Conservation (phyloP, 92 coral and sea anemone genomes). For the Phymanthus crucifer region DNA sequence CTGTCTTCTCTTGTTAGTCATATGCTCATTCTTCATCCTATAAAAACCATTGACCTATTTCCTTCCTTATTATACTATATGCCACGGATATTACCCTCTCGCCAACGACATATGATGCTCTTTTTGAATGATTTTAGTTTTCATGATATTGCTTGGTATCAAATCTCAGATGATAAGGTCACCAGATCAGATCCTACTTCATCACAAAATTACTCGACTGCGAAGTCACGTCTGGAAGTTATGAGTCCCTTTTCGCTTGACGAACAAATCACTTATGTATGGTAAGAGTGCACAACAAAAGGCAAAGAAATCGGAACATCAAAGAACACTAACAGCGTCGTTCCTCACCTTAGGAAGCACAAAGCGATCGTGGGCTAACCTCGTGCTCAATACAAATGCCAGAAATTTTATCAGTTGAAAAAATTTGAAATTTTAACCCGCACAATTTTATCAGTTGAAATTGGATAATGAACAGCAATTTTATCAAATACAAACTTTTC, state of each 20-base stretch:
- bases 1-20: no score
- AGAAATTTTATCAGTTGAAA: no score
- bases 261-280: not conserved
- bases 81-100: not conserved
- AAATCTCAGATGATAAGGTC: not conserved
- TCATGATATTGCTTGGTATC: not conserved
- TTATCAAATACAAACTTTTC: no score
- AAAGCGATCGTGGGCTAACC: no score
- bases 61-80: not conserved
- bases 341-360: not conserved
- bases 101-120: not conserved
- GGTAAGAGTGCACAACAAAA: not conserved
- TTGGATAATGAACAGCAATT: no score
- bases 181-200: not conserved
- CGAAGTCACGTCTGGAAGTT: not conserved
- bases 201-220: not conserved
- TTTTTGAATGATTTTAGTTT: not conserved
- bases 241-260: not conserved
- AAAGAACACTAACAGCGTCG: not conserved
- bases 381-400: no score
- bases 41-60: not conserved
- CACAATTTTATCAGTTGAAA: no score
- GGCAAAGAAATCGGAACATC: conserved; percentile 8
- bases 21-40: not conserved
- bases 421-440: no score